A percentile compares a stretch with the other conserved stretches of the same genome.
These are phyloP conservation scores for Aviceda subcristata DNA, from an alignment of 2,113 vertebrate species.

Conservation along the genomic window DNA sequence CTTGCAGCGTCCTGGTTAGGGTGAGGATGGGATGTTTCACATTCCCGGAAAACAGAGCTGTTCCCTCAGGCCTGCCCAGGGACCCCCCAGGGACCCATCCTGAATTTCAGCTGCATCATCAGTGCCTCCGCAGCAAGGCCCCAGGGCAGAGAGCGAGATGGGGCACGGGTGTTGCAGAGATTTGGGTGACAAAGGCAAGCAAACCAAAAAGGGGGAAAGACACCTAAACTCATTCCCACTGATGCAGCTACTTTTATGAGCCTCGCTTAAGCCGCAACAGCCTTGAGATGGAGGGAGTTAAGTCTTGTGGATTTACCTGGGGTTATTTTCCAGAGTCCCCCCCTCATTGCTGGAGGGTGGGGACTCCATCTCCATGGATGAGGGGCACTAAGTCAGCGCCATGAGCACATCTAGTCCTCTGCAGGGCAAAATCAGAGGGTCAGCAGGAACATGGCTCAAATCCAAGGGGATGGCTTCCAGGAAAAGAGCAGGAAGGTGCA, in stretches of 20 bases:
- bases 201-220: not conserved
- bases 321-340: not conserved
- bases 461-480: not conserved
- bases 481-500: not conserved
- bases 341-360: not conserved
- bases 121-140: not conserved
- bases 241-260: not conserved
- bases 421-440: not conserved
- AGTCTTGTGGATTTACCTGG: not conserved
- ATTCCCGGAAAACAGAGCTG: not conserved
- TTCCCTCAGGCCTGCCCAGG: not conserved
- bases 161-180: not conserved
- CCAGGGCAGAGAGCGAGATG: accelerated
- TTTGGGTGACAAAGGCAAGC: not conserved
- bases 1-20: not conserved
- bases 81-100: not conserved
- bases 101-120: not conserved
- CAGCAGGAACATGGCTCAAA: not conserved
- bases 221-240: not conserved
- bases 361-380: not conserved
- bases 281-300: not conserved
- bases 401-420: accelerated
- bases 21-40: not conserved
- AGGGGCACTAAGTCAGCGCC: not conserved
- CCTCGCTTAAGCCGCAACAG: accelerated